Percentiles rank a stretch among this genome's conserved stretches.
These are phyloP conservation scores for Thalassoma bifasciatum DNA, from an alignment of 2,113 vertebrate species.

Conservation along the genomic window DNA sequence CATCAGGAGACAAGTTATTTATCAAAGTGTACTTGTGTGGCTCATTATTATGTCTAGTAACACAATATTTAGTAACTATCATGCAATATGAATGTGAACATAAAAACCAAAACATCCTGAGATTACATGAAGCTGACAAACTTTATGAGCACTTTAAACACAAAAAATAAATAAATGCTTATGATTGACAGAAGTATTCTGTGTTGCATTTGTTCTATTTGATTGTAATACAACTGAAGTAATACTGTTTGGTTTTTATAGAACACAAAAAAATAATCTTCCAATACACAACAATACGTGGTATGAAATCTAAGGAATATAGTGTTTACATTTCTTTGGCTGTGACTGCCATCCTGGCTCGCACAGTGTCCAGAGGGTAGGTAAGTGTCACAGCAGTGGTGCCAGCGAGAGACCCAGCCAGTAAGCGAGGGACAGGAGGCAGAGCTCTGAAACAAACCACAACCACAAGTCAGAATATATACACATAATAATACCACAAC, in stretches of 20 bases:
- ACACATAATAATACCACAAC: too few relatives aligned
- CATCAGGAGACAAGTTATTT: neutral
- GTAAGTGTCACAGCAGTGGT: conserved; percentile 92
- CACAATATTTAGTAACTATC: neutral
- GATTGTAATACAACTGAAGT: neutral
- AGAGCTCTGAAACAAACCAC: conserved; percentile 86
- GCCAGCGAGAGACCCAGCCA: conserved; percentile 95
- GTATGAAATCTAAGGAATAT: neutral
- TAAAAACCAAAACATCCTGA: too few relatives aligned
- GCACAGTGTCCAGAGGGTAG: conserved; percentile 95
- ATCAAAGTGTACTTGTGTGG: neutral
- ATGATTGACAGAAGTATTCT: too few relatives aligned
- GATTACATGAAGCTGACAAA: too few relatives aligned
- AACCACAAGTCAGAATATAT: neutral
- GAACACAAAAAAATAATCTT: neutral
- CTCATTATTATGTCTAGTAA: neutral
- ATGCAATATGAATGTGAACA: too few relatives aligned
- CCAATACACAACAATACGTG: neutral
- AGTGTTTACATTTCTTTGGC: conserved; percentile 94
- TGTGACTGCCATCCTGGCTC: conserved; percentile 98
- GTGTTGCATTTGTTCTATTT: neutral
- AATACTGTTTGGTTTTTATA: too few relatives aligned
- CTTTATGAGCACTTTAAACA: too few relatives aligned
- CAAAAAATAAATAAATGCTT: too few relatives aligned
- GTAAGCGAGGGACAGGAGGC: conserved; percentile 91